These are phyloP conservation scores for Lasiommata megera DNA, from an alignment of 2,888 invertebrate species.

Conservation along the genomic window DNA sequence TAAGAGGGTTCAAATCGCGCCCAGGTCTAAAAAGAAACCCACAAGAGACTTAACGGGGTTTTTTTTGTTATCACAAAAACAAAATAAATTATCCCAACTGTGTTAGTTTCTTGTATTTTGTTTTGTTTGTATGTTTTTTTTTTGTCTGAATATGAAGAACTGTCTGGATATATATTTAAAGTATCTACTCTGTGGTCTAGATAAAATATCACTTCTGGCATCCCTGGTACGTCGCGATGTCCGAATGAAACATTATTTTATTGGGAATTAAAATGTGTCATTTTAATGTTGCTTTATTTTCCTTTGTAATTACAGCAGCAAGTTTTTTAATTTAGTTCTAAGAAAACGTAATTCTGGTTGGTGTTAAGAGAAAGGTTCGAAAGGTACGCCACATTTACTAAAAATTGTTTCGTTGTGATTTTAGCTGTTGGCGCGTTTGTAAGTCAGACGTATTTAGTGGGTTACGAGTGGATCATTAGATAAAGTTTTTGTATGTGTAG, in stretches of 20 bases:
- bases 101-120: too few relatives aligned
- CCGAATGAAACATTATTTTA: conserved; percentile 43
- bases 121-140: too few relatives aligned
- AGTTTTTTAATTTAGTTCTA: conserved; percentile 35
- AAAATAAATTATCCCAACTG: too few relatives aligned
- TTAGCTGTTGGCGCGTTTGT: conserved; percentile 59
- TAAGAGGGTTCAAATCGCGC: too few relatives aligned
- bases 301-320: conserved; percentile 31
- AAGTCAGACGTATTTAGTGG: conserved; percentile 33
- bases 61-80: too few relatives aligned
- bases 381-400: conserved; percentile 45
- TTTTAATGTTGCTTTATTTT: conserved; percentile 36
- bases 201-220: too few relatives aligned
- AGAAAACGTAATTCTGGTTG: conserved; percentile 43
- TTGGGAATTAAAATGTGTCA: conserved; percentile 45
- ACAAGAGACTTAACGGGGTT: too few relatives aligned
- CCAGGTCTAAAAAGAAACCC: too few relatives aligned
- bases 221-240: conserved; percentile 36
- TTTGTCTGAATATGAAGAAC: too few relatives aligned
- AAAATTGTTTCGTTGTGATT: conserved; percentile 47
- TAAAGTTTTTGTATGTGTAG: conserved; percentile 44
- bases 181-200: too few relatives aligned
- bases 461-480: conserved; percentile 13
- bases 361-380: conserved; percentile 56
- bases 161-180: too few relatives aligned